phyloP scores from a whole-genome alignment of 2,797 vertebrate genomes.

The Thalassophryne amazonica region DNA sequence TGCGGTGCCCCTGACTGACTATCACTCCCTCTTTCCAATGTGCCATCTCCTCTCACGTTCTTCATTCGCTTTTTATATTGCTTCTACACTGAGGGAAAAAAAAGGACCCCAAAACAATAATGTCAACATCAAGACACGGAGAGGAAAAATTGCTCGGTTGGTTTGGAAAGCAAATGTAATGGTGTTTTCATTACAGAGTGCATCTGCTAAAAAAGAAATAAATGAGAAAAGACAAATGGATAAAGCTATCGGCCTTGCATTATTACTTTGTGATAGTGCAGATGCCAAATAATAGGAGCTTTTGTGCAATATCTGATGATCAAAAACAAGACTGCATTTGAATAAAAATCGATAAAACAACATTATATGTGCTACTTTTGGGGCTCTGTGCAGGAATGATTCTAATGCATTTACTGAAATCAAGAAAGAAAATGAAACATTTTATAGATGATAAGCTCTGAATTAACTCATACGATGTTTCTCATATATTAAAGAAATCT shows the following conservation, averaged over 20 bases:
- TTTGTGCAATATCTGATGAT: slow-evolving; percentile 29
- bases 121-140: slow-evolving; percentile 62
- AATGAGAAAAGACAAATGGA: slow-evolving; percentile 64
- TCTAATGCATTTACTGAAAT: neutral
- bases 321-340: slow-evolving; percentile 18
- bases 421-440: slow-evolving; percentile 15
- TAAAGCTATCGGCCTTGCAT: slow-evolving; percentile 45
- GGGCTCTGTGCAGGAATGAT: neutral
- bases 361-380: slow-evolving; percentile 3
- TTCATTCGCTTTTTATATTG: slow-evolving; percentile 60
- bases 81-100: slow-evolving; percentile 18
- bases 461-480: slow-evolving; percentile 29
- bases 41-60: slow-evolving; percentile 46
- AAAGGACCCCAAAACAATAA: slow-evolving; percentile 30
- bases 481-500: slow-evolving; percentile 34
- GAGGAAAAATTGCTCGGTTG: slow-evolving; percentile 69
- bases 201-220: slow-evolving; percentile 52
- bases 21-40: slow-evolving; percentile 57
- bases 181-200: slow-evolving; percentile 68
- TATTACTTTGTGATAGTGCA: slow-evolving; percentile 42
- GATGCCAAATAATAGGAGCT: slow-evolving; percentile 55
- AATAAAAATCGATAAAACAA: slow-evolving; percentile 11
- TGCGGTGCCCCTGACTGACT: slow-evolving; percentile 71
- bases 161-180: slow-evolving; percentile 64
- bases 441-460: slow-evolving; percentile 23